Base-by-base conservation (phyloP, 2,113 vertebrate species). In the Myiopsitta monachus region DNA sequence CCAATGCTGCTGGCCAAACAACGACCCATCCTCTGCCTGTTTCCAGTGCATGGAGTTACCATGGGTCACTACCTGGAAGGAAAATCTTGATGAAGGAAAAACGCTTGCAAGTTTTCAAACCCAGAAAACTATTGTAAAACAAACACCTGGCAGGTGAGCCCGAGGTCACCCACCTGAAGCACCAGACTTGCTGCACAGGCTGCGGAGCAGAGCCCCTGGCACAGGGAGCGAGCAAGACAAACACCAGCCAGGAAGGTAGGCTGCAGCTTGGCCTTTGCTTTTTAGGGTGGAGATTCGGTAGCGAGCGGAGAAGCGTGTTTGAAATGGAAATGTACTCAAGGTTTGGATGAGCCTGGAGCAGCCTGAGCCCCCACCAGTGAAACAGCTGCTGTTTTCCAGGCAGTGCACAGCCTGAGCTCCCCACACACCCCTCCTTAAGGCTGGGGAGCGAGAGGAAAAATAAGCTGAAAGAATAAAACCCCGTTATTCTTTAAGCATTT, bases 281-380 rank as follows among this genome's bases (percentile, higher is more conserved):
- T 72, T 73, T 31, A 4, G 28, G n/a, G 28, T 1, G 0, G 7
- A 38, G 11, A 57, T 1, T 61, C 3, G 4, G 41, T 59, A 52
- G 49, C 41, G 27, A 33, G 27, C 0, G 2, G 67, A 14, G 57
- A 18, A 9, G 9, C 0, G 0, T 1, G 10, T 57, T 18, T 1
- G 1, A 59, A 59, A 39, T 17, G 5, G 39, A 52, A 72, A 68
- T 0, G 0, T 1, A 0, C 19, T 7, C 1, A 7, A 54, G 17
- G 7, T 43, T 47, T 52, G 59, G 21, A 44, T 16, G 21, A 1
- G 8, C 17, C 64, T 61, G 1, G 1, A 41, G 68, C 28, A 3
- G 9, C 46, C 18, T 0, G 3, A 75, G 16, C 10, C 18, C 27
- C 22, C 5, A 5, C 2, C 10, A 8, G 6, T 3, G 10, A 22